phyloP scores from a whole-genome alignment of 2,888 invertebrate genomes.

The Iphiclides podalirius region DNA sequence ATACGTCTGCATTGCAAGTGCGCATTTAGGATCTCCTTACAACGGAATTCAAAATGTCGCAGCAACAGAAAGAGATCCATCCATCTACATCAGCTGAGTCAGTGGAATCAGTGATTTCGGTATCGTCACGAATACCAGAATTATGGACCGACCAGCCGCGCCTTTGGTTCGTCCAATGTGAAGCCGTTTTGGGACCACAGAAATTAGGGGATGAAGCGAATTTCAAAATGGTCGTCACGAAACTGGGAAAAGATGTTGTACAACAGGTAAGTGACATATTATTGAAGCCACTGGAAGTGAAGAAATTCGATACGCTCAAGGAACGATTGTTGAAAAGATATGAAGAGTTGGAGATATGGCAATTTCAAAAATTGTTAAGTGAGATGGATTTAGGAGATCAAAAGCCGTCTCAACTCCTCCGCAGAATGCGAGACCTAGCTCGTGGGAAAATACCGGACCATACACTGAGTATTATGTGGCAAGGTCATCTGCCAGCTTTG shows the following conservation, averaged over 20 bases:
- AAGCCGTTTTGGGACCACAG: conserved; percentile 24
- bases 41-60: too few relatives aligned
- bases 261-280: too few relatives aligned
- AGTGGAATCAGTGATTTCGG: too few relatives aligned
- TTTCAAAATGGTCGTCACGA: conserved; percentile 23
- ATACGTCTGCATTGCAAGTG: too few relatives aligned
- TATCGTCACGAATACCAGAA: too few relatives aligned
- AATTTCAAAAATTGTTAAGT: conserved; percentile 5
- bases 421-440: conserved; percentile 28
- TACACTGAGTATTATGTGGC: conserved; percentile 28
- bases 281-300: too few relatives aligned
- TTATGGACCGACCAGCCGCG: conserved; percentile 25
- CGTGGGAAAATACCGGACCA: conserved; percentile 27
- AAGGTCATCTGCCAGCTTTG: conserved; percentile 24
- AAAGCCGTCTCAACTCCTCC: conserved; percentile 28
- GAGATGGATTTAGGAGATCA: conserved; percentile 30
- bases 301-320: too few relatives aligned
- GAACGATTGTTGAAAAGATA: neutral
- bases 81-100: too few relatives aligned
- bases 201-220: conserved; percentile 19
- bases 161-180: conserved; percentile 24
- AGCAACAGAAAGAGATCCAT: too few relatives aligned
- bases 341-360: conserved; percentile 3
- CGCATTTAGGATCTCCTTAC: too few relatives aligned
- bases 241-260: conserved; percentile 20